phyloP scores from a whole-genome alignment of 2,113 vertebrate species.

The Potamarius usumacintae region DNA sequence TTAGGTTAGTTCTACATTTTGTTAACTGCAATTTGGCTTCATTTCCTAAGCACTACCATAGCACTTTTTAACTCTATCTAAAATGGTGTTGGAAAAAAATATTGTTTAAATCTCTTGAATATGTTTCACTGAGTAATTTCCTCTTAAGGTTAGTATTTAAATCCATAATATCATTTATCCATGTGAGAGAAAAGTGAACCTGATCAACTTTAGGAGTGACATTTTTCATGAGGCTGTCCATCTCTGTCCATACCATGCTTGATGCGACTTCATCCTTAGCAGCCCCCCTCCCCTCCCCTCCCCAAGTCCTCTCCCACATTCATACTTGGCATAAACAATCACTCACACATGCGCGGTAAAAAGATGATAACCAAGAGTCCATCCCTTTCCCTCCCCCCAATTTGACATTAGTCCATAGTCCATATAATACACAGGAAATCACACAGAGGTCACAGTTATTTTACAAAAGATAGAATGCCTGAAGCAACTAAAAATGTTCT shows the following conservation, averaged over 20 bases:
- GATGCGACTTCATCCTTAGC: constrained; percentile 39
- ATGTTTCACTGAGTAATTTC: not conserved
- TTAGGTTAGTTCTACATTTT: not conserved
- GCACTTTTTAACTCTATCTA: not conserved
- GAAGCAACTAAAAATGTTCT: constrained; percentile 69
- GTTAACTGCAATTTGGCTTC: not conserved
- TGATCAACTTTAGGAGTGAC: constrained; percentile 53
- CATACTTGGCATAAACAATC: constrained; percentile 61
- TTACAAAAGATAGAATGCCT: constrained; percentile 74
- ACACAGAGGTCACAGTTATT: constrained; percentile 74
- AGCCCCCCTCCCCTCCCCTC: too few species aligned
- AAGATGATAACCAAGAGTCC: constrained; percentile 60
- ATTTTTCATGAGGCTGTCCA: constrained; percentile 53
- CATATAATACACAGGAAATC: constrained; percentile 72
- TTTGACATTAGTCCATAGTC: constrained; percentile 65
- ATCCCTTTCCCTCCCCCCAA: constrained; percentile 53
- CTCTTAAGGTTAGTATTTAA: not conserved
- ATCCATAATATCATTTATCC: not conserved
- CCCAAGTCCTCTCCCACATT: constrained; percentile 50
- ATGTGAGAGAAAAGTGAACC: constrained; percentile 1
- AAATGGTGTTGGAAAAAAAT: not conserved
- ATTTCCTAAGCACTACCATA: not conserved
- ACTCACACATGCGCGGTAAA: constrained; percentile 66
- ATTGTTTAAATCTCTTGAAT: not conserved
- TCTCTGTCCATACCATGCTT: constrained; percentile 46